phyloP scores from a whole-genome alignment of 2,888 invertebrate genomes.

The Deladenus siricidicola region DNA sequence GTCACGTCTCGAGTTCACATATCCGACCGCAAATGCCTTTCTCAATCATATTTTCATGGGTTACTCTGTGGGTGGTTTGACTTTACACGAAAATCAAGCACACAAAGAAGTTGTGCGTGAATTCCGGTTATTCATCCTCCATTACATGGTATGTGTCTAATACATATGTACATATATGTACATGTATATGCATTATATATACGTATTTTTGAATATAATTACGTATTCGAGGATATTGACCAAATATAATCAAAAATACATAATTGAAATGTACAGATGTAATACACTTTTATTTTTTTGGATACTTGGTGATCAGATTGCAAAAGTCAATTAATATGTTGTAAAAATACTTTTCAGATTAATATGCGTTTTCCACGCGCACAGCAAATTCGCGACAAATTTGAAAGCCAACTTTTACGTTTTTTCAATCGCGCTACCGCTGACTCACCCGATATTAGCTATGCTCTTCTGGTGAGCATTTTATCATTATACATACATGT shows the following conservation, averaged over 20 bases:
- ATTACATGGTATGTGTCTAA: slow-evolving; percentile 40
- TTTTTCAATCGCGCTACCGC: slow-evolving; percentile 37
- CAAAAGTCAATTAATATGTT: too few species aligned
- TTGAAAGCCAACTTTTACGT: slow-evolving; percentile 36
- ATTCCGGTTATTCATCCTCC: slow-evolving; percentile 40
- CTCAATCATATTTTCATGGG: slow-evolving; percentile 27
- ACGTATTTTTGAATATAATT: too few species aligned
- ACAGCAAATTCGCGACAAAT: slow-evolving; percentile 29
- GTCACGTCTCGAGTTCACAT: slow-evolving; percentile 30
- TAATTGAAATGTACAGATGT: too few species aligned
- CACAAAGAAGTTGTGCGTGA: slow-evolving; percentile 22
- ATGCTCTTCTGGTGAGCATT: slow-evolving; percentile 34
- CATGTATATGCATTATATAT: too few species aligned
- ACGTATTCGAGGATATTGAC: too few species aligned
- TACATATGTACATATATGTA: too few species aligned
- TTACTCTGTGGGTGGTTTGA: slow-evolving; percentile 25
- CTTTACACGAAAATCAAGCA: slow-evolving; percentile 5
- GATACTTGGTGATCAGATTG: too few species aligned
- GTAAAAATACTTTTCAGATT: too few species aligned
- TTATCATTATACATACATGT: too few species aligned
- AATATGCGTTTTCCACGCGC: slow-evolving; percentile 36
- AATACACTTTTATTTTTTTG: too few species aligned
- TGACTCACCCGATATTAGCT: slow-evolving; percentile 34
- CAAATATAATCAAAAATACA: too few species aligned
- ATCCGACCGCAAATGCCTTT: slow-evolving; percentile 43